Evolutionary conservation across 2,797 vertebrate genomes (phyloP).

Genomic region (Pterois miles): DNA sequence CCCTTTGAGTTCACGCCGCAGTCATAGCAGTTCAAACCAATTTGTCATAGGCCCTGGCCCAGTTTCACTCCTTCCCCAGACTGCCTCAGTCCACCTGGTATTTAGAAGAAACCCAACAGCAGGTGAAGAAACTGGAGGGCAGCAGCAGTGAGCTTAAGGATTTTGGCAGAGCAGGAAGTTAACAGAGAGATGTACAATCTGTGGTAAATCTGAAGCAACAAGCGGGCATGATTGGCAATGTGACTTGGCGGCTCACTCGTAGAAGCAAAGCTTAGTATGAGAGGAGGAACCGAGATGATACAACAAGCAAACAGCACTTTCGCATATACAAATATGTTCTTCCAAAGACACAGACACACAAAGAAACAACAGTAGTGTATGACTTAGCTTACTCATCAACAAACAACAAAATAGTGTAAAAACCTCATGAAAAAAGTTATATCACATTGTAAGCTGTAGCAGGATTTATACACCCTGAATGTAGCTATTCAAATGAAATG

Average conservation of each 20-base stretch:
- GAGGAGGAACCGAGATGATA: slow-evolving; percentile 26
- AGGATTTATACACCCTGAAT: background rate
- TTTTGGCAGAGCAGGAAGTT: slow-evolving; percentile 49
- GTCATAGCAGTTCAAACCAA: slow-evolving; percentile 31
- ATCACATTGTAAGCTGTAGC: background rate
- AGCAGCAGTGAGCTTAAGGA: slow-evolving; percentile 52
- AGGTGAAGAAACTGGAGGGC: slow-evolving; percentile 53
- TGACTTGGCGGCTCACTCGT: slow-evolving; percentile 33
- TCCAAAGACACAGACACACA: slow-evolving; percentile 4
- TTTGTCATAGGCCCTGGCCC: slow-evolving; percentile 47
- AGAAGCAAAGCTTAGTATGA: slow-evolving; percentile 19
- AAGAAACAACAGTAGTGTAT: slow-evolving; percentile 3
- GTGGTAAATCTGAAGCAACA: slow-evolving; percentile 46
- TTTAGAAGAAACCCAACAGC: slow-evolving; percentile 46
- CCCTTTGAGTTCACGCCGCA: slow-evolving; percentile 36
- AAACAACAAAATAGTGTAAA: background rate
- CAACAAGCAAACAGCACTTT: background rate
- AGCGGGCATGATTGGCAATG: slow-evolving; percentile 28
- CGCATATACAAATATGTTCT: slow-evolving; percentile 17
- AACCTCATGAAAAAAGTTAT: background rate
- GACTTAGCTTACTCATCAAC: slow-evolving; percentile 9
- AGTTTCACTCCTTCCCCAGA: slow-evolving; percentile 20
- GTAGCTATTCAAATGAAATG: background rate
- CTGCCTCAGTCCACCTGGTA: slow-evolving; percentile 33
- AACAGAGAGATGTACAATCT: slow-evolving; percentile 65